A percentile compares a stretch with the other conserved stretches of the same genome.
Evolutionary conservation across 2,113 vertebrate species (phyloP).

Genomic region (Regulus satrapa): DNA sequence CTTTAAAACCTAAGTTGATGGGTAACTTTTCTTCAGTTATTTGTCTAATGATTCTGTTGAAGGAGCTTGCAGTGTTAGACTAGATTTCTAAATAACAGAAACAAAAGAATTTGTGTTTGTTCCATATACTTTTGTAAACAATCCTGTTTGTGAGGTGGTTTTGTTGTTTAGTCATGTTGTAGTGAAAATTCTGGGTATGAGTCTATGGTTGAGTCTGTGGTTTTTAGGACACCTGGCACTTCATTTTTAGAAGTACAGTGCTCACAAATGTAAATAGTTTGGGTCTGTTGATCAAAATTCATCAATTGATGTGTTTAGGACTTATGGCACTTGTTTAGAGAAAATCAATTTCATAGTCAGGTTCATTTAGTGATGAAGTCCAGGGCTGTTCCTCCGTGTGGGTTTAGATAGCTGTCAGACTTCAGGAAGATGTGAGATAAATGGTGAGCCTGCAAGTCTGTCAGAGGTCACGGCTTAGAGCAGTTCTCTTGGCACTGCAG

Average conservation of each 20-base stretch:
- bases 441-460: not conserved
- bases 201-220: accelerated
- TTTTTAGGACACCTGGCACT: not conserved
- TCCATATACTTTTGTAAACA: not conserved
- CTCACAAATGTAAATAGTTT: not conserved
- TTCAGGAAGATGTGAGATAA: not conserved
- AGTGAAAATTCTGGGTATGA: not conserved
- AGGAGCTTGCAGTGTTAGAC: not conserved
- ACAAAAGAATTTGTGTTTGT: not conserved
- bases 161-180: not conserved
- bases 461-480: not conserved
- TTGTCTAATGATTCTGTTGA: not conserved
- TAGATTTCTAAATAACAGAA: not conserved
- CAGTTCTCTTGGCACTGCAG: not conserved
- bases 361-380: not conserved
- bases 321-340: not conserved
- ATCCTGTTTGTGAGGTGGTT: not conserved
- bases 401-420: not conserved
- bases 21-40: not conserved
- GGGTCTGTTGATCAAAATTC: not conserved
- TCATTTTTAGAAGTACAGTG: not conserved
- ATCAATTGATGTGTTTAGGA: not conserved
- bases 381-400: not conserved
- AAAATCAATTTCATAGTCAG: not conserved
- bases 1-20: not conserved